A percentile compares a stretch with the other conserved stretches of the same genome.
These are phyloP conservation scores for Paedocypris sp. DNA, from an alignment of 2,113 vertebrate species.

Conservation along the genomic window DNA sequence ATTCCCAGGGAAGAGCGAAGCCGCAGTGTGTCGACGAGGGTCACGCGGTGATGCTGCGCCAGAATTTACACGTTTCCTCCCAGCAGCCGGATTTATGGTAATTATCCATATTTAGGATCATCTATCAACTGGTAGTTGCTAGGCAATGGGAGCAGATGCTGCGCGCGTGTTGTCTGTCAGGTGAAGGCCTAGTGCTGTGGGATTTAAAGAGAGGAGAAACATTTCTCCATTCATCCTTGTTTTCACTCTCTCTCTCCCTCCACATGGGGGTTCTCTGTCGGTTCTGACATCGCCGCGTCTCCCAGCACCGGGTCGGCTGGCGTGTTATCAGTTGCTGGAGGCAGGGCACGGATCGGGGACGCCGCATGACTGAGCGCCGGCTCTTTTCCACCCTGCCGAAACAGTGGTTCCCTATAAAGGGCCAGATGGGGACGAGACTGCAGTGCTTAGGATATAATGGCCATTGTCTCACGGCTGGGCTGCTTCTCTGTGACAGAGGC, in stretches of 20 bases:
- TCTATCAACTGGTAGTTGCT: constrained; percentile 74
- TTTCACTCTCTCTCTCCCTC: background rate
- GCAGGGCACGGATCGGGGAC: background rate
- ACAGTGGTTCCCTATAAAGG: constrained; percentile 33
- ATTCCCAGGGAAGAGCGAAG: background rate
- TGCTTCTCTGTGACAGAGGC: constrained; percentile 49
- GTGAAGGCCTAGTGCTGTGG: constrained; percentile 50
- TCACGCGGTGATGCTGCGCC: constrained; percentile 24
- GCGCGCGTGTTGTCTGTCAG: constrained; percentile 53
- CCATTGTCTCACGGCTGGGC: constrained; percentile 58
- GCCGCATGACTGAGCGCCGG: background rate
- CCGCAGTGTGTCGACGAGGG: constrained; percentile 13
- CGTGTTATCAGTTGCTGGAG: constrained; percentile 17
- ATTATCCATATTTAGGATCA: constrained; percentile 75
- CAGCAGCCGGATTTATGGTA: constrained; percentile 71
- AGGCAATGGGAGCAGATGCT: constrained; percentile 71
- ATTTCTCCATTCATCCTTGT: background rate
- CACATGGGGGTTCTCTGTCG: constrained; percentile 31
- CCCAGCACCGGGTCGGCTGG: background rate
- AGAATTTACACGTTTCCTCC: constrained; percentile 42
- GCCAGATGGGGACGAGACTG: constrained; percentile 48
- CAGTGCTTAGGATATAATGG: constrained; percentile 54
- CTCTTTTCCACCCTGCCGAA: background rate
- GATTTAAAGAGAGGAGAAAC: constrained; percentile 26
- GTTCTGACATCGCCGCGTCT: constrained; percentile 28